Evolutionary conservation across 2,113 vertebrate genomes (phyloP), one percentile per base, ranked within the genome.

Genomic region (Furnarius figulus): DNA sequence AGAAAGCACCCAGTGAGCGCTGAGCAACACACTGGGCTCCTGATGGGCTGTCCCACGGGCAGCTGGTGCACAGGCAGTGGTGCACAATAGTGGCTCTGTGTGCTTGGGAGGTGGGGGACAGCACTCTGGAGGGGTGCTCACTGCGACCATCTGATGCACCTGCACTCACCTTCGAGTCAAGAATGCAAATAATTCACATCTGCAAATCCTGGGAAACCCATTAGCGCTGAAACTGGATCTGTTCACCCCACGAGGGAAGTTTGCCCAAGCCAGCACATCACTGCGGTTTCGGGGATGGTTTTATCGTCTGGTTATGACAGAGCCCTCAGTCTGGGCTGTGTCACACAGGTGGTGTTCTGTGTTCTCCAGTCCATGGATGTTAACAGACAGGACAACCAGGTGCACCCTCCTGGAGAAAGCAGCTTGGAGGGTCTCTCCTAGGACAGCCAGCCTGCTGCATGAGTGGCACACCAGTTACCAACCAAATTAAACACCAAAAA

Each of bases 131-230:
- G 61, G 76, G 74, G 52, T 68, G 90, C 92, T 87, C 58, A 2
- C 13, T 1, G 94, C 53, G 93, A 92, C 90, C 92, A 49, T 84
- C 85, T 73, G 87, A 91, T 72, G 94, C 98, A 98, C 98, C 98
- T 98, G 98, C 11, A 0, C 95, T 96, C 96, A 97, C 96, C 96
- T 97, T 92, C 22, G 56, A 97, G 93, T 93, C 96, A 98, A 91
- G 97, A 98, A 98, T 98, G 98, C 63, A 62, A 97, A 71, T 95
- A 96, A 98, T 97, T 91, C 95, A 9, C 82, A 96, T 93, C 94
- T 97, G 96, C 97, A 96, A 94, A 88, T 94, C 93, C 78, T 35
- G 90, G 93, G 89, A 93, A 83, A 85, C 58, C 94, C 89, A 93
- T 97, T 94, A 91, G 87, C 0, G 0, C 53, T 85, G 94, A 93